Evolutionary conservation across 2,797 vertebrate genomes (phyloP).

Genomic region (Crenichthys baileyi): DNA sequence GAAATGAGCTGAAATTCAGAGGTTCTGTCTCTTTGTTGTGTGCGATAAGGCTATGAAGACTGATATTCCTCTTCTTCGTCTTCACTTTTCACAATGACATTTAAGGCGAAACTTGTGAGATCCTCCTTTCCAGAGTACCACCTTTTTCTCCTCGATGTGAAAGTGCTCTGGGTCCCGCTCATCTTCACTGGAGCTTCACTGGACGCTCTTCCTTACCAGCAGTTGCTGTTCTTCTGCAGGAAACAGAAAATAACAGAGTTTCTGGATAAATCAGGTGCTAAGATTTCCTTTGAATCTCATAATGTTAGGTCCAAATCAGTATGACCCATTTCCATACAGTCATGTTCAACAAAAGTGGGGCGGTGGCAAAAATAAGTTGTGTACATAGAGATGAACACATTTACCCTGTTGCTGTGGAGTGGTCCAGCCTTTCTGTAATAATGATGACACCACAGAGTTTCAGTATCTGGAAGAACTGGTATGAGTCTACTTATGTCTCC

Average conservation of each 20-base stretch:
- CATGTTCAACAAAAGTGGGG: no score
- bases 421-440: no score
- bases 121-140: not conserved
- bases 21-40: not conserved
- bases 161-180: slow-evolving; percentile 2
- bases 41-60: not conserved
- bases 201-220: slow-evolving; percentile 20
- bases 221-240: slow-evolving; percentile 13
- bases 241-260: not conserved
- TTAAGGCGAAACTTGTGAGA: not conserved
- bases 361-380: no score
- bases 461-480: no score
- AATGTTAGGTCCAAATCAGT: not conserved
- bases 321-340: no score
- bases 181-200: no score
- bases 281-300: not conserved
- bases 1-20: not conserved
- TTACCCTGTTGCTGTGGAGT: no score
- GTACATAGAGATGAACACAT: no score
- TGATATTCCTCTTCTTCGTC: slow-evolving; percentile 11
- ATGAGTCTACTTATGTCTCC: no score
- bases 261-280: not conserved
- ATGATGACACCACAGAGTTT: no score
- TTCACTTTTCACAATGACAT: slow-evolving; percentile 12
- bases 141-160: slow-evolving; percentile 11